Conservation (phyloP, 2,797 vertebrate species). For the Neolamprologus multifasciatus region DNA sequence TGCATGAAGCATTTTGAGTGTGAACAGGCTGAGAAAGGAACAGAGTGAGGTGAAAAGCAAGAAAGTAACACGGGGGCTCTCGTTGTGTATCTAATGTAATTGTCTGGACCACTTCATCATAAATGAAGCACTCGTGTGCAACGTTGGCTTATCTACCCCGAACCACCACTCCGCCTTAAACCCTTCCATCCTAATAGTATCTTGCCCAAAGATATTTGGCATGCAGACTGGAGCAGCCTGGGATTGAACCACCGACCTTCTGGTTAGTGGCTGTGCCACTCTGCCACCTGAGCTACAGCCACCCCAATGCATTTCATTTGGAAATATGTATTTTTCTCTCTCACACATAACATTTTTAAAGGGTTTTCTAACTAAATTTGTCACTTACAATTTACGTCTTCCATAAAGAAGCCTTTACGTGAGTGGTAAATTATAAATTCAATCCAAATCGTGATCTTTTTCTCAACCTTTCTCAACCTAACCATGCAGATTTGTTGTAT, state of each 20-base stretch:
- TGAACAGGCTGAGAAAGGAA: slow-evolving; percentile 8
- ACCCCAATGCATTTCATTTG: not conserved
- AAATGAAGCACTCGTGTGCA: slow-evolving; percentile 57
- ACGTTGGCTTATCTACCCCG: slow-evolving; percentile 40
- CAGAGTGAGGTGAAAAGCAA: not conserved
- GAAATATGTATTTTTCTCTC: not conserved
- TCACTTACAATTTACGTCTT: not conserved
- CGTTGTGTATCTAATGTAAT: slow-evolving; percentile 63
- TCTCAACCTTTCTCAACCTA: not conserved
- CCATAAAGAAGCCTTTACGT: not conserved
- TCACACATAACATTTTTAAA: not conserved
- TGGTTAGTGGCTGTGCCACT: too few species aligned
- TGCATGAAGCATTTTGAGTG: not conserved
- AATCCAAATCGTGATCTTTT: not conserved
- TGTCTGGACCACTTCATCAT: slow-evolving; percentile 68
- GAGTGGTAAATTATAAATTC: not conserved
- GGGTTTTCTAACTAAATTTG: not conserved
- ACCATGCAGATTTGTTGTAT: not conserved
- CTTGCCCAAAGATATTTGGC: too few species aligned
- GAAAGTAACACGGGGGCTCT: not conserved
- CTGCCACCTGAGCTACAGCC: too few species aligned
- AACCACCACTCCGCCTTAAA: slow-evolving; percentile 26
- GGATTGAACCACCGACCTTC: too few species aligned
- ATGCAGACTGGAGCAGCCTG: too few species aligned
- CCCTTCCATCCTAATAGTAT: not conserved